Percentiles rank a stretch among this genome's conserved stretches.
Evolutionary conservation across 2,797 vertebrate genomes (phyloP).

Genomic region (Naso thynnoides): DNA sequence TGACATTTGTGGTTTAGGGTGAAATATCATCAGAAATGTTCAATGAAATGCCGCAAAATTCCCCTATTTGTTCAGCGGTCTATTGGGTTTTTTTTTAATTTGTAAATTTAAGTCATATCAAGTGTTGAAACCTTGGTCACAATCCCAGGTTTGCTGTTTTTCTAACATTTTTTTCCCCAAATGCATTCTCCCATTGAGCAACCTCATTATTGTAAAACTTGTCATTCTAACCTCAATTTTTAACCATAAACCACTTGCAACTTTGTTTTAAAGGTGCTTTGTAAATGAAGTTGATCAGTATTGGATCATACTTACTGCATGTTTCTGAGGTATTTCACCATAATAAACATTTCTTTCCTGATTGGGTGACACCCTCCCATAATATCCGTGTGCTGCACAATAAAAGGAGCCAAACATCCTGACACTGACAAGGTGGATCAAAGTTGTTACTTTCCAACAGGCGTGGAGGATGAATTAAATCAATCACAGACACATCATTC

Average conservation of each 20-base stretch:
- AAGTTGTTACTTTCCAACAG: constrained; percentile 23
- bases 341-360: not conserved
- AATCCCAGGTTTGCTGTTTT: too few species aligned
- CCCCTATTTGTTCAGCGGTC: too few species aligned
- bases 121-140: too few species aligned
- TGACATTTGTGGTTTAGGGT: too few species aligned
- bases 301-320: not conserved
- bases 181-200: too few species aligned
- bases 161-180: too few species aligned
- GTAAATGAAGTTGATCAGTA: not conserved
- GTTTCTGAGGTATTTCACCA: not conserved
- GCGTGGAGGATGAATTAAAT: constrained; percentile 9
- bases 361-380: not conserved
- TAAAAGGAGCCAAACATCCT: constrained; percentile 16
- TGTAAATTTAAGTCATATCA: too few species aligned
- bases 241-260: not conserved
- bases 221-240: not conserved
- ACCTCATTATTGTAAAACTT: too few species aligned
- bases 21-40: too few species aligned
- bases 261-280: not conserved
- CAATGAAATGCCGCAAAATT: too few species aligned
- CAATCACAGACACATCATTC: constrained; percentile 27
- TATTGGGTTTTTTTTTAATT: too few species aligned
- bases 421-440: constrained; percentile 33
- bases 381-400: not conserved